Conservation (phyloP, 2,113 vertebrate genomes). For the Pangasianodon hypophthalmus region DNA sequence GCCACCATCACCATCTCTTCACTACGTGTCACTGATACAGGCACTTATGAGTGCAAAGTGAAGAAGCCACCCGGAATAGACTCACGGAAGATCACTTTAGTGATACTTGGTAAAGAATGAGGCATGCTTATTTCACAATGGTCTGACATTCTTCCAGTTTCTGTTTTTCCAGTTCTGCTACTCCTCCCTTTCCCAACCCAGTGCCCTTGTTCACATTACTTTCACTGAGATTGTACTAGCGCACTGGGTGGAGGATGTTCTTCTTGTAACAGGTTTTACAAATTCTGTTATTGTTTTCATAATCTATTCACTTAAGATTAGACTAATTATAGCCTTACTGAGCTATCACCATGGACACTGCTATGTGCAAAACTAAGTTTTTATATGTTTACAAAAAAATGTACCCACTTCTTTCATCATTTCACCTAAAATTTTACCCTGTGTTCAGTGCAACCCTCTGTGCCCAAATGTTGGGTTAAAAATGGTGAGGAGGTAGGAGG, state of each 20-base stretch:
- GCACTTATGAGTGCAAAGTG: conserved; percentile 91
- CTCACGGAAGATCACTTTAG: conserved; percentile 79
- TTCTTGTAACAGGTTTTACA: background rate
- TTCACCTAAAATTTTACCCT: conserved; percentile 45
- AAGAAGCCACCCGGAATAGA: conserved; percentile 86
- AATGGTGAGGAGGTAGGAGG: conserved; percentile 74
- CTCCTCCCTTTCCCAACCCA: conserved; percentile 13
- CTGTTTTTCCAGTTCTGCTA: conserved; percentile 61
- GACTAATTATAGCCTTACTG: background rate
- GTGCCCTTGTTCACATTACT: background rate
- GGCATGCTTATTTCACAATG: conserved; percentile 7
- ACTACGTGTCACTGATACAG: conserved; percentile 74
- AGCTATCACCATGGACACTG: too few species aligned
- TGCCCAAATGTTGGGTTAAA: conserved; percentile 82
- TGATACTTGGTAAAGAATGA: conserved; percentile 79
- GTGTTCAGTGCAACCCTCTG: conserved; percentile 74
- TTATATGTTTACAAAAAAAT: background rate
- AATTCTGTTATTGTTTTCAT: background rate
- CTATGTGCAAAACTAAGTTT: background rate
- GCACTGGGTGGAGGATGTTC: background rate
- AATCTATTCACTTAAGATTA: background rate
- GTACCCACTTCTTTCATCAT: conserved; percentile 10
- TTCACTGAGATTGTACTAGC: background rate
- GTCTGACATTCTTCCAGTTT: conserved; percentile 30
- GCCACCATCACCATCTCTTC: conserved; percentile 81